Base-by-base conservation (phyloP, 23 tunicate species). In the Oikopleura dioica region DNA sequence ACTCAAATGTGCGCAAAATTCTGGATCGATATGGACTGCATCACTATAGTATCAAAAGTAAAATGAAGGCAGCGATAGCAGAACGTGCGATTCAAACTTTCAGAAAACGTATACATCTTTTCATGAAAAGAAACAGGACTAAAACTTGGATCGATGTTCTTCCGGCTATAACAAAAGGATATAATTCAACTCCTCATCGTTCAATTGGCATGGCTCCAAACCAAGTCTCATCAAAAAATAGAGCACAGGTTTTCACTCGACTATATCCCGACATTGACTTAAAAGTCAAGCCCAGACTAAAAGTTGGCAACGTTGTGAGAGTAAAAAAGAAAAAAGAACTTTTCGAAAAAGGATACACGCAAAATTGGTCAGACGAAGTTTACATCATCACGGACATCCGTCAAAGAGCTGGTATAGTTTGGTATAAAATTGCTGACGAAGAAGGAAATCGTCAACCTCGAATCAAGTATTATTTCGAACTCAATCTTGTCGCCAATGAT, bases 131-230 rank as follows among this genome's bases (percentile, higher is more conserved):
- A 23, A 63, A 63, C 29, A 63, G 26, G 33, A 63, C 72, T 12
- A 63, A 63, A 63, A 5, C 4, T 12, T 63, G 26, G 4, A 31
- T 63, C 5, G 33, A 63, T 63, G 33, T 63, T 2, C 2, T 63
- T 24, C 72, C 16, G 26, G 30, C 16, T 2, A 63, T 63, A 21
- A 28, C 26, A 63, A 4, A 16, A 2, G 26, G 26, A 23, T 63
- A 63, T 28, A 63, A 63, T 28, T 12, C 16, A 16, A 63, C 72
- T 28, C 72, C 72, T 63, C 72, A 63, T 63, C 16, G 72, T 12
- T 63, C 72, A 23, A 63, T 63, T 28, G 72, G 72, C 4, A 63
- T 63, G 72, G 72, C 72, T 5, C 72, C 72, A 63, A 63, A 2
- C 26, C 4, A 23, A 63, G 72, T 63, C 72, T 12, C 16, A 23